A percentile compares a stretch with the other conserved stretches of the same genome.
These are phyloP conservation scores for Bufo bufo DNA, from an alignment of 2,113 vertebrate genomes.

Conservation along the genomic window DNA sequence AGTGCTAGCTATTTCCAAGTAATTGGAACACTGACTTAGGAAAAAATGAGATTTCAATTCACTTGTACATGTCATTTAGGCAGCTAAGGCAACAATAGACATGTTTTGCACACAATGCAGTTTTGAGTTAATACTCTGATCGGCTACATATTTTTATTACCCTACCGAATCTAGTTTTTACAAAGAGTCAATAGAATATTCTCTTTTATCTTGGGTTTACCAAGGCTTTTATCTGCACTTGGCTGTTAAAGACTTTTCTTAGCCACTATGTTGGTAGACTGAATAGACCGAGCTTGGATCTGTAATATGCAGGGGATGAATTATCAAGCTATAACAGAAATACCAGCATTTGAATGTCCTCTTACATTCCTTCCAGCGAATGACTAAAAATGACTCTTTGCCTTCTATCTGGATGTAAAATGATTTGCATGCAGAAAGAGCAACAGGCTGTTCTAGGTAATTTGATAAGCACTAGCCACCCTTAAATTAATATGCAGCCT, in stretches of 20 bases:
- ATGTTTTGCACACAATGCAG: constrained; percentile 18
- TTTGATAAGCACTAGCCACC: constrained; percentile 37
- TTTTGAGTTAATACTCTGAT: constrained; percentile 25
- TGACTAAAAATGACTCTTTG: constrained; percentile 34
- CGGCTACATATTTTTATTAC: constrained; percentile 15
- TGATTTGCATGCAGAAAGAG: constrained; percentile 48
- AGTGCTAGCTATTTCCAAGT: constrained; percentile 47
- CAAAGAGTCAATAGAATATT: background rate
- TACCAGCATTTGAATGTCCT: constrained; percentile 12
- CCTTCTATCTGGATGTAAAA: constrained; percentile 34
- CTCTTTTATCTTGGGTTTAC: background rate
- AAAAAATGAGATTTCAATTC: constrained; percentile 33
- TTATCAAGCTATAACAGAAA: constrained; percentile 8
- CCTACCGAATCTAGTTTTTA: background rate
- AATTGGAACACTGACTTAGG: constrained; percentile 44
- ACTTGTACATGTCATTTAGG: constrained; percentile 11
- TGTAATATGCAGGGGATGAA: background rate
- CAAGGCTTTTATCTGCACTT: background rate
- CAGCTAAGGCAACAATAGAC: constrained; percentile 21
- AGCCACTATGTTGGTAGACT: background rate
- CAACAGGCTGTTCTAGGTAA: constrained; percentile 41
- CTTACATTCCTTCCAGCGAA: constrained; percentile 12
- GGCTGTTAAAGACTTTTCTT: background rate
- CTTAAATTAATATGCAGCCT: constrained; percentile 51
- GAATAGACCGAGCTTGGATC: background rate